phyloP scores from a whole-genome alignment of 2,113 vertebrate genomes.

The Crotalus helleri region DNA sequence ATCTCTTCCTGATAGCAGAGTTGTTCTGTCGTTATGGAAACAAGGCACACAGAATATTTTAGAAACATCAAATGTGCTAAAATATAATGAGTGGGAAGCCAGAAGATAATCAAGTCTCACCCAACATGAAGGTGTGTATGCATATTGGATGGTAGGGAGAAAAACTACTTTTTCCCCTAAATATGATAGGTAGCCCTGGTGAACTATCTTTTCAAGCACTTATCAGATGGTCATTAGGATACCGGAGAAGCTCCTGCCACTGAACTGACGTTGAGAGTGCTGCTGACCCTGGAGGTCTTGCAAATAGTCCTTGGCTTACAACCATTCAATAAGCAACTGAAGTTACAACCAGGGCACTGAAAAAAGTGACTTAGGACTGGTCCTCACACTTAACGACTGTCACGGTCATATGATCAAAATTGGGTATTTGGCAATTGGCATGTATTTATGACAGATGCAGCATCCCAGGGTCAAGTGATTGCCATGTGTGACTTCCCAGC shows the following conservation, averaged over 20 bases:
- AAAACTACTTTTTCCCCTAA: not conserved
- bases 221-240: not conserved
- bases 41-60: slow-evolving; percentile 8
- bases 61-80: slow-evolving; percentile 5
- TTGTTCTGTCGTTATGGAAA: slow-evolving; percentile 18
- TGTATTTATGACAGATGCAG: not conserved
- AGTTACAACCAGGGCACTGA: too few species aligned
- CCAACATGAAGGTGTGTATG: not conserved
- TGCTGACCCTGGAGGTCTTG: not conserved
- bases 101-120: slow-evolving; percentile 8
- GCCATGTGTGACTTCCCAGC: not conserved
- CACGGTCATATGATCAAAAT: not conserved
- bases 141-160: not conserved
- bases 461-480: not conserved
- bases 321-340: not conserved
- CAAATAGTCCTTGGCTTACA: not conserved
- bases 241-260: not conserved
- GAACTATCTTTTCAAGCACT: not conserved
- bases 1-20: not conserved
- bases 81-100: slow-evolving; percentile 8
- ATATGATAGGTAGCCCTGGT: not conserved
- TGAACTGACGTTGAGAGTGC: not conserved
- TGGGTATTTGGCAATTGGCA: not conserved
- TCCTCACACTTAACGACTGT: not conserved
- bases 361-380: too few species aligned